Percentiles rank a stretch among this genome's conserved stretches.
These are phyloP conservation scores for Eumeta japonica DNA, from an alignment of 1,140 invertebrate species.

Conservation along the genomic window DNA sequence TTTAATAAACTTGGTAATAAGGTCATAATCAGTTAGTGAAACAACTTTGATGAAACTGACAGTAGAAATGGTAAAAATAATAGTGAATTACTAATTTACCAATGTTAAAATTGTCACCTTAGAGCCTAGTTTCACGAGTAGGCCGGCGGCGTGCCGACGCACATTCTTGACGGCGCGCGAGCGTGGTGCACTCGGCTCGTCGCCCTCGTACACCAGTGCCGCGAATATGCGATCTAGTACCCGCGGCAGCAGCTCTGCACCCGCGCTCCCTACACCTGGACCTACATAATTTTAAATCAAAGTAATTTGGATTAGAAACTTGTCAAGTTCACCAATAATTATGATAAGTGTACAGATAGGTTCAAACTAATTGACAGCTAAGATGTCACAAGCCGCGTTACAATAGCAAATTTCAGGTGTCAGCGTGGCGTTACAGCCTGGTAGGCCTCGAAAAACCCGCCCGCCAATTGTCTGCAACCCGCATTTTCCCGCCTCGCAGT, in stretches of 20 bases:
- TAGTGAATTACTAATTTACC: neutral
- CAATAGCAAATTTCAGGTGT: no score
- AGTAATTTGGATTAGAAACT: neutral
- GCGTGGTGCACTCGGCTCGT: slow-evolving; percentile 58
- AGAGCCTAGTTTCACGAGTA: slow-evolving; percentile 85
- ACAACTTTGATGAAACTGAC: neutral
- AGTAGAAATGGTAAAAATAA: neutral
- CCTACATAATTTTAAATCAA: slow-evolving; percentile 22
- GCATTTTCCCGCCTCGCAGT: no score
- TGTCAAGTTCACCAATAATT: no score
- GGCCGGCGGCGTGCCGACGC: slow-evolving; percentile 80
- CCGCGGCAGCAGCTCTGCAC: slow-evolving; percentile 69
- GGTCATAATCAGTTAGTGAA: neutral
- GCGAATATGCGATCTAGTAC: slow-evolving; percentile 87
- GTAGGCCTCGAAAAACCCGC: no score
- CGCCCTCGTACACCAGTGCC: slow-evolving; percentile 71
- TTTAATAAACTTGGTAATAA: no score
- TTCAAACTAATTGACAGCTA: no score
- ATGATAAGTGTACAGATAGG: no score
- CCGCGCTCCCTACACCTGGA: slow-evolving; percentile 66
- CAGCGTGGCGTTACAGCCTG: no score
- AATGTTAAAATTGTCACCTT: slow-evolving; percentile 48
- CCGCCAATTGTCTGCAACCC: no score
- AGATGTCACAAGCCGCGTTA: no score
- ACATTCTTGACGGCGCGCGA: slow-evolving; percentile 80